Evolutionary conservation across 2,113 vertebrate species (phyloP).

Genomic region (Chrysemys picta): DNA sequence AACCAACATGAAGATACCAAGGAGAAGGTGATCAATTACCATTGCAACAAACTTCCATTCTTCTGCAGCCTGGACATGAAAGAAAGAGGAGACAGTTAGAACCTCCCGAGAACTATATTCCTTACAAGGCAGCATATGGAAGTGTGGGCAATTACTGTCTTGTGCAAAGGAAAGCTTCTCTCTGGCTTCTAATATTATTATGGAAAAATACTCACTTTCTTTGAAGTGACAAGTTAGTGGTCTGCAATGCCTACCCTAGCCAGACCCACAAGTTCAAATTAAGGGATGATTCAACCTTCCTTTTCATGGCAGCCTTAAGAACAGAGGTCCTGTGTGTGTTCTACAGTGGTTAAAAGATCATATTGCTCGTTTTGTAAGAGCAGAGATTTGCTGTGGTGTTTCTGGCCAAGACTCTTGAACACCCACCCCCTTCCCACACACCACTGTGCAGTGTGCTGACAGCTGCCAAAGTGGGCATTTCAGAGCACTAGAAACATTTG

Average conservation of each 20-base stretch:
- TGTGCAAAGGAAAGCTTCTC: neutral
- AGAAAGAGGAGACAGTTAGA: slow-evolving; percentile 24
- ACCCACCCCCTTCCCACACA: neutral
- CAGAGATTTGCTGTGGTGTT: neutral
- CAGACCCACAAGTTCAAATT: neutral
- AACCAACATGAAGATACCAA: slow-evolving; percentile 95
- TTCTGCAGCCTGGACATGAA: slow-evolving; percentile 88
- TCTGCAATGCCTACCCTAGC: neutral
- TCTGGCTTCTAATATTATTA: neutral
- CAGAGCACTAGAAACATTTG: neutral
- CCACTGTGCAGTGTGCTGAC: neutral
- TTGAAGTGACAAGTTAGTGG: neutral
- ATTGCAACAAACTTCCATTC: slow-evolving; percentile 99
- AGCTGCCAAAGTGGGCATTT: neutral
- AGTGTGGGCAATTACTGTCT: neutral
- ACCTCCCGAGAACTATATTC: neutral
- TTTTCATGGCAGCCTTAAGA: neutral
- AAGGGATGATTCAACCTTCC: neutral
- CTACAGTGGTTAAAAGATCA: neutral
- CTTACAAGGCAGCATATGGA: neutral
- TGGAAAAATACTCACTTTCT: neutral
- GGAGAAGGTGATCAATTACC: slow-evolving; percentile 97
- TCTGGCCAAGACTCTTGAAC: neutral
- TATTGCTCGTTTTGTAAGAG: neutral
- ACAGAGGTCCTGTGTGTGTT: neutral